Evolutionary conservation across 1,140 invertebrate species (phyloP), one percentile per base, ranked within the genome.

Genomic region (Chrysoperla carnea): DNA sequence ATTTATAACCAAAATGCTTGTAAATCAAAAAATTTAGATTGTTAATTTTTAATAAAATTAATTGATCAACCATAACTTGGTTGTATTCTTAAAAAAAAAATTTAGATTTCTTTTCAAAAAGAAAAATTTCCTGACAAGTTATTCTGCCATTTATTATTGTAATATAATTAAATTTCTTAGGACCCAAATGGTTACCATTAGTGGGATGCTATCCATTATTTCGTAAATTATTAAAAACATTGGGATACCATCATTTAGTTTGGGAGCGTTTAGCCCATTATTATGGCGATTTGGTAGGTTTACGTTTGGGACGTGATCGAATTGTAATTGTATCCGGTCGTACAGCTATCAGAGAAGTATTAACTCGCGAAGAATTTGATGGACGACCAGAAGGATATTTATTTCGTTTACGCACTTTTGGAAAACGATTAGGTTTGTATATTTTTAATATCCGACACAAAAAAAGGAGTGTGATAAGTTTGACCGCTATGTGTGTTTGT

Each of bases 351-450:
- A 74, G 67, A 46, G 70, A 78, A 49, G 67, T 73, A 6, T 59
- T 74, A 1, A 58, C 60, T 2, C 66, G 60, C 31, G 73, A 79
- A 6, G 73, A 78, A 36, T 78, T 83, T 43, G 70, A 76, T 36
- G 78, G 73, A 4, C 64, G 81, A 44, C 81, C 81, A 0, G 68
- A 76, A 54, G 76, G 77, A 39, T 77, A 78, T 48, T 73, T 79
- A 51, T 78, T 76, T 45, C 58, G 64, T 29, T 56, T 77, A 14
- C 60, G 79, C 46, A 64, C 73, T 0, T 73, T 75, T 48, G 75
- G 74, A 15, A 69, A 75, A 53, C 66, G 73, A 56, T 60, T 69
- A 48, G 77, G 77, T 81, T 58, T 57, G 56, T 54, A 36, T 37
- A 45, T 42, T 43, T 29, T 23, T 23, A 23, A 3, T 23, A 3